Conservation (phyloP, 2,888 invertebrate species). For the Ormyrus rosae region DNA sequence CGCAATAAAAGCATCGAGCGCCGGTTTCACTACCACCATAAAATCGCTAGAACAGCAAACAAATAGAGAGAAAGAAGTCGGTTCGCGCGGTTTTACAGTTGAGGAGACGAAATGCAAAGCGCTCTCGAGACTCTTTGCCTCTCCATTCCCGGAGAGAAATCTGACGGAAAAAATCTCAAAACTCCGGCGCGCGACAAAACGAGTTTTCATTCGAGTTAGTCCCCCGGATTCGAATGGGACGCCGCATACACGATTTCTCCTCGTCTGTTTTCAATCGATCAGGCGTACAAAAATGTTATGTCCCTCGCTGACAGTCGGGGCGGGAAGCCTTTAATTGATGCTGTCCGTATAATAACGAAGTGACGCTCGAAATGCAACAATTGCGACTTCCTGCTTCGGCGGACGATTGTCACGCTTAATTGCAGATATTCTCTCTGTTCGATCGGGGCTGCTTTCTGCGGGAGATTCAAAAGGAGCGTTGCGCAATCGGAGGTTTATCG, state of each 20-base stretch:
- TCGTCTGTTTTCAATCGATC: constrained; percentile 28
- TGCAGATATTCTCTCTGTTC: constrained; percentile 34
- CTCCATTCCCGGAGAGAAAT: constrained; percentile 44
- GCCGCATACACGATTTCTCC: constrained; percentile 39
- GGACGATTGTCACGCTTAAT: constrained; percentile 48
- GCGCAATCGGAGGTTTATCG: constrained; percentile 1
- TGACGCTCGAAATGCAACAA: constrained; percentile 35
- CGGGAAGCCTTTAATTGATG: background rate
- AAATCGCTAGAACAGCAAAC: no score
- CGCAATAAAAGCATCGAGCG: no score
- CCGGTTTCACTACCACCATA: no score
- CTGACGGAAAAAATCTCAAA: constrained; percentile 31
- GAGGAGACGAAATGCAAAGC: constrained; percentile 21
- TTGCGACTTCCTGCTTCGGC: constrained; percentile 37
- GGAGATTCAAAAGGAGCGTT: background rate
- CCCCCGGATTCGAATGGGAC: constrained; percentile 33
- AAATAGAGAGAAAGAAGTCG: no score
- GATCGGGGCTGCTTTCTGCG: constrained; percentile 19
- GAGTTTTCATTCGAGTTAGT: constrained; percentile 51
- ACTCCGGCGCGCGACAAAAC: constrained; percentile 24
- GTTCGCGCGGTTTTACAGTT: no score
- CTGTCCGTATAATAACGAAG: constrained; percentile 7
- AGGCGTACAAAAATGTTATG: background rate
- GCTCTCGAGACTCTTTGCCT: background rate
- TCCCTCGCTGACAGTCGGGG: background rate